Conservation (phyloP, 2,888 invertebrate genomes). For the Dynastes maya region DNA sequence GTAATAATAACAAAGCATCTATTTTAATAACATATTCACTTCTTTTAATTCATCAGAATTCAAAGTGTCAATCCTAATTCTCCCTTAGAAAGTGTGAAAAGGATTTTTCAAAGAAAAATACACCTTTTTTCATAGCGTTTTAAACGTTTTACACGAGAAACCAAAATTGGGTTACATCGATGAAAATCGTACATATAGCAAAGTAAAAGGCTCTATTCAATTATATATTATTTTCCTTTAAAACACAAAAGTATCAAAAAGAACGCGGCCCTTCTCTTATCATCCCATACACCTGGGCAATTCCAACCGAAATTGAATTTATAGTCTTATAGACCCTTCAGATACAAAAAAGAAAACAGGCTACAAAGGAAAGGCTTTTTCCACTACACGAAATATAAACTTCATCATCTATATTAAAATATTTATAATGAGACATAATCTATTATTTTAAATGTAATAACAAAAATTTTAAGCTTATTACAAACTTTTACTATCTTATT, state of each 20-base stretch:
- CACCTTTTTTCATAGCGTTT: background rate
- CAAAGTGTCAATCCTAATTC: no score
- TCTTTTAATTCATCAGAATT: no score
- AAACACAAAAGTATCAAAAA: constrained; percentile 29
- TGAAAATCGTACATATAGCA: constrained; percentile 12
- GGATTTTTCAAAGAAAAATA: no score
- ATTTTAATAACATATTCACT: no score
- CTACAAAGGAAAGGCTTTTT: background rate
- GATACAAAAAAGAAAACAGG: constrained; percentile 7
- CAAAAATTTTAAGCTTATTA: no score
- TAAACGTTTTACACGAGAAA: background rate
- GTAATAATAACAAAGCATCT: no score
- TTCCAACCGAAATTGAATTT: constrained; percentile 15
- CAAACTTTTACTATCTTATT: no score
- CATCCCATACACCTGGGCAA: constrained; percentile 23
- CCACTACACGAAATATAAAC: background rate
- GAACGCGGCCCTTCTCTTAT: background rate
- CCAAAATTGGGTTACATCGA: background rate
- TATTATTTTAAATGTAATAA: background rate
- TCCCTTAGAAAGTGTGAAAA: no score
- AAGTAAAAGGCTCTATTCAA: constrained; percentile 1
- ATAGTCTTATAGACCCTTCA: constrained; percentile 3
- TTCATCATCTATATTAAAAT: no score
- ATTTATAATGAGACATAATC: no score
- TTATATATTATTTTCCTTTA: constrained; percentile 32